A percentile compares a stretch with the other conserved stretches of the same genome.
Evolutionary conservation across 30 jellyfish, hydroid and myxozoan genomes (phyloP).

Genomic region (Morbakka virulenta): DNA sequence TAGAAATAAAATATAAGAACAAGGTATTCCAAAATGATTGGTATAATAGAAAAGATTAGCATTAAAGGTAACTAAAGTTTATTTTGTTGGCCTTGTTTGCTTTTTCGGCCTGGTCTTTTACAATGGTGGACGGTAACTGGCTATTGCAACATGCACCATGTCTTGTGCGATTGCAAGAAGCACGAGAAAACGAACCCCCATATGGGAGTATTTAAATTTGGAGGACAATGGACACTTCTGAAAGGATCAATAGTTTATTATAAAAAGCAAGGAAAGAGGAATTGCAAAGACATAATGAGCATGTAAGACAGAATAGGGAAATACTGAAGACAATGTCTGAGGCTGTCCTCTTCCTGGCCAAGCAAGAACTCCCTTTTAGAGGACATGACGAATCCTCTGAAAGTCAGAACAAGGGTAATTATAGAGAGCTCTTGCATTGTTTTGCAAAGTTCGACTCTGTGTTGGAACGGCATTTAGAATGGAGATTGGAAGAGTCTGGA

Average conservation of each 20-base stretch:
- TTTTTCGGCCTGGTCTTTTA: slow-evolving; percentile 22
- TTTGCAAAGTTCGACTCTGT: slow-evolving; percentile 44
- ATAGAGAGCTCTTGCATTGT: slow-evolving; percentile 13
- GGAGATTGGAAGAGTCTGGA: slow-evolving; percentile 7
- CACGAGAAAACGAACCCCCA: slow-evolving; percentile 38
- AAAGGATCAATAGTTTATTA: slow-evolving; percentile 22
- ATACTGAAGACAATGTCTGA: slow-evolving; percentile 11
- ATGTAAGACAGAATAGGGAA: slow-evolving; percentile 48
- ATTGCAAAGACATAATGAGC: slow-evolving; percentile 35
- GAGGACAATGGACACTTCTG: slow-evolving; percentile 23
- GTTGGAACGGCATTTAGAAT: slow-evolving; percentile 33
- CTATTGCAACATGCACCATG: slow-evolving; percentile 10
- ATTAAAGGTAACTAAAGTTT: neutral
- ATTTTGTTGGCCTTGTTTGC: slow-evolving; percentile 54
- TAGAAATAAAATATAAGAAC: too few species aligned
- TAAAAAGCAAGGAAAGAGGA: slow-evolving; percentile 27
- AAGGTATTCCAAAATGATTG: slow-evolving; percentile 37
- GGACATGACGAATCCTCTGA: slow-evolving; percentile 50
- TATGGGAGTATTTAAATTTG: slow-evolving; percentile 11
- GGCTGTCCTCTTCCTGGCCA: slow-evolving; percentile 31
- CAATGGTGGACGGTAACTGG: slow-evolving; percentile 53
- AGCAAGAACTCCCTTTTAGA: slow-evolving; percentile 32
- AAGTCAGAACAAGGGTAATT: slow-evolving; percentile 34
- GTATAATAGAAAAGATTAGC: slow-evolving; percentile 12
- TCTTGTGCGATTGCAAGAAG: slow-evolving; percentile 20